Percentiles rank a stretch among this genome's conserved stretches.
Evolutionary conservation across 2,113 vertebrate genomes (phyloP).

Genomic region (Nothocercus nigrocapillus): DNA sequence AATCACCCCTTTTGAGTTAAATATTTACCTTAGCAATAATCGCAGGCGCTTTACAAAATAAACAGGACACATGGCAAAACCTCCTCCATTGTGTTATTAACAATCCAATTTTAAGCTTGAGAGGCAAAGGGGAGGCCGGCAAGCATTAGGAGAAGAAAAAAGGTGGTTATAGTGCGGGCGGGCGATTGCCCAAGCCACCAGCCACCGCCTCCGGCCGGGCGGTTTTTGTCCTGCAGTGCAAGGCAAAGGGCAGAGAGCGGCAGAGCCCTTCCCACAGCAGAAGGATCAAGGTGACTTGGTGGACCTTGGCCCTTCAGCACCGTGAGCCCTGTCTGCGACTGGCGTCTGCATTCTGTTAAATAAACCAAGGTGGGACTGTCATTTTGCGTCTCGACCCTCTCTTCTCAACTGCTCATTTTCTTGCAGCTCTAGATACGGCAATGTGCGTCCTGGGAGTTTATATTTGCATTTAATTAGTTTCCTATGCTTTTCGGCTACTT

Average conservation of each 20-base stretch:
- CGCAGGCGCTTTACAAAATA: neutral
- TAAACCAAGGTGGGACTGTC: neutral
- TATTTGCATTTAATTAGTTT: slow-evolving; percentile 31
- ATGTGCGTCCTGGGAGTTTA: neutral
- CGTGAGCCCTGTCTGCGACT: neutral
- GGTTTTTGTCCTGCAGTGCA: neutral
- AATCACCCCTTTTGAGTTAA: neutral
- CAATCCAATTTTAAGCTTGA: neutral
- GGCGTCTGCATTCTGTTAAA: neutral
- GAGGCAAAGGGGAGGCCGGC: neutral
- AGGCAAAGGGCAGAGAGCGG: neutral
- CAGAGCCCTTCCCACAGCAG: neutral
- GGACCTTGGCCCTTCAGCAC: neutral
- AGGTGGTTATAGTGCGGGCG: rapidly evolving
- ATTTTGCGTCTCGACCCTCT: neutral
- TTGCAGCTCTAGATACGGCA: neutral
- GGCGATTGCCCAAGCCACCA: neutral
- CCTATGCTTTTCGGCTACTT: neutral
- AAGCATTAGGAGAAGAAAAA: rapidly evolving
- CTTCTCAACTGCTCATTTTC: neutral
- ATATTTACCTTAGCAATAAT: neutral
- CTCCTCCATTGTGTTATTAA: neutral
- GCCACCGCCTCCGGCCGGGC: neutral
- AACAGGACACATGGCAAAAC: neutral
- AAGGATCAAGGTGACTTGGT: neutral